These are phyloP conservation scores for Delichon dasypus DNA, from an alignment of 2,797 vertebrate genomes.

Conservation along the genomic window DNA sequence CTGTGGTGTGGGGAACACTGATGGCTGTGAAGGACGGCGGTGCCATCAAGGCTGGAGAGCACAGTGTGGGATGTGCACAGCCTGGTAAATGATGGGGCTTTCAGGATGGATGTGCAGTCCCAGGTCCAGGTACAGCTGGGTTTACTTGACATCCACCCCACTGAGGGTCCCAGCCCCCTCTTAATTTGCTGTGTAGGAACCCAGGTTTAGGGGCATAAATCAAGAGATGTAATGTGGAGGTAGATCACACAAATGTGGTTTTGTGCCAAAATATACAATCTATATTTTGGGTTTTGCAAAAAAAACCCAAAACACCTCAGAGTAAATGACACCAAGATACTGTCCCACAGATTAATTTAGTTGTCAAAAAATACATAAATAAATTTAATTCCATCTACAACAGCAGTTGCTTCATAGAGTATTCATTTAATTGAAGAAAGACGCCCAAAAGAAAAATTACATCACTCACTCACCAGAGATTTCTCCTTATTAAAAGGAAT, in stretches of 20 bases:
- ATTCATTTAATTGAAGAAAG: background rate
- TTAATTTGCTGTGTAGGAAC: background rate
- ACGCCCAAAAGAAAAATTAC: background rate
- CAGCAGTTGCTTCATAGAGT: background rate
- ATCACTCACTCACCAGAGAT: background rate
- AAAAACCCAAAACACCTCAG: background rate
- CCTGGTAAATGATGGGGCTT: background rate
- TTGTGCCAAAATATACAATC: background rate
- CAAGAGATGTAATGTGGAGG: background rate
- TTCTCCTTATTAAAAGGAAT: background rate
- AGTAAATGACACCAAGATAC: background rate
- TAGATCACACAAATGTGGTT: background rate
- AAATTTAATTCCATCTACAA: background rate
- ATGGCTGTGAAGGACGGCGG: rapidly evolving
- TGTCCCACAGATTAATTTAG: background rate
- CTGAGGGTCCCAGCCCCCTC: background rate
- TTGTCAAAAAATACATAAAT: background rate
- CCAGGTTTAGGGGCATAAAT: background rate
- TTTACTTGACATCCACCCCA: background rate
- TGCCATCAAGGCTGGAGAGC: background rate
- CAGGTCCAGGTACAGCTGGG: background rate
- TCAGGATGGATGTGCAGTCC: background rate
- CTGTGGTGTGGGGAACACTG: too few species aligned
- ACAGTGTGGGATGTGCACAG: background rate
- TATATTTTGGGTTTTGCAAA: background rate